phyloP scores from a whole-genome alignment of 2,113 vertebrate genomes.

The Bufo bufo region DNA sequence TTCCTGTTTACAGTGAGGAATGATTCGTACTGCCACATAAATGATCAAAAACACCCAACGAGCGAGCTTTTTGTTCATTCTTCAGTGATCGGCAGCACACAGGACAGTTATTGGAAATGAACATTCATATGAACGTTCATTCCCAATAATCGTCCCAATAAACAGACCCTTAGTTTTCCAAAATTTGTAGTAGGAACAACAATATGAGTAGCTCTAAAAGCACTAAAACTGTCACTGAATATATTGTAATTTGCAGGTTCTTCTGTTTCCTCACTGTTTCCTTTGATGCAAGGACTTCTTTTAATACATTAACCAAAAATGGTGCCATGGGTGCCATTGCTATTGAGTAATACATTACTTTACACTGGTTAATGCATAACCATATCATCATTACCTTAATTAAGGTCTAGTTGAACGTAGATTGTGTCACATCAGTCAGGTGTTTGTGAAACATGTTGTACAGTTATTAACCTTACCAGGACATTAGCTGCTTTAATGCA shows the following conservation, averaged over 20 bases:
- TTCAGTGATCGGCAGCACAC: too few relatives aligned
- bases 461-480: conserved; percentile 32
- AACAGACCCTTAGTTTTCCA: neutral
- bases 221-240: neutral
- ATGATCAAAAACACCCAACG: too few relatives aligned
- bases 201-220: neutral
- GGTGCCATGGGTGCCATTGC: neutral
- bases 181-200: neutral
- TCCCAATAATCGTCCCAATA: too few relatives aligned
- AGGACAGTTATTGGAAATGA: too few relatives aligned
- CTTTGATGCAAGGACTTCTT: neutral
- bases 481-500: conserved; percentile 29
- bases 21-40: too few relatives aligned
- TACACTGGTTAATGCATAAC: conserved; percentile 47
- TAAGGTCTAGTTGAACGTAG: conserved; percentile 16
- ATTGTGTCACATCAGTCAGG: conserved; percentile 40
- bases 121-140: too few relatives aligned
- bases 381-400: neutral
- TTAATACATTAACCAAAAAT: neutral
- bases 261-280: neutral
- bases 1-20: too few relatives aligned
- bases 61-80: too few relatives aligned
- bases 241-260: neutral
- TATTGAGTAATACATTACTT: conserved; percentile 27
- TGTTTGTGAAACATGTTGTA: conserved; percentile 36